Percentiles rank a stretch among this genome's conserved stretches.
These are phyloP conservation scores for Vombatus ursinus DNA, from an alignment of 2,113 vertebrate species.

Conservation along the genomic window DNA sequence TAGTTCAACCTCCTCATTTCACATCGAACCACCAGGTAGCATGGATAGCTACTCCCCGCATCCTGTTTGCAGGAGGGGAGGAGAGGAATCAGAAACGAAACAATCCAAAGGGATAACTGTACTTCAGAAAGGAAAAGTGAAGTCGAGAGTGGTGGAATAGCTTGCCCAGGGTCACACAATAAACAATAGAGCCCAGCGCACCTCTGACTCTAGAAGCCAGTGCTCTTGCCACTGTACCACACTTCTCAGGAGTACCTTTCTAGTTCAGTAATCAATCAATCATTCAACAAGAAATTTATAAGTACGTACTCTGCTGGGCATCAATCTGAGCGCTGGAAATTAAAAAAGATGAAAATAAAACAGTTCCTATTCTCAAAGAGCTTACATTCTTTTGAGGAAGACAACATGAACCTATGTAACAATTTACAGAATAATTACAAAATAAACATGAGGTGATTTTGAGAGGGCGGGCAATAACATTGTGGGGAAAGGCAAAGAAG, in stretches of 20 bases:
- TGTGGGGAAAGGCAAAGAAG: background rate
- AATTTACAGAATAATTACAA: fast-evolving
- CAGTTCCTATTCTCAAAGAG: background rate
- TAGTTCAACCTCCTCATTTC: background rate
- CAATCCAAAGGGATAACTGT: background rate
- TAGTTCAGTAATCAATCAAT: background rate
- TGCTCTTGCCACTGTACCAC: background rate
- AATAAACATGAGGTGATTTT: background rate
- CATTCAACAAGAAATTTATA: too few species aligned
- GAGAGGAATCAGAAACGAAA: background rate
- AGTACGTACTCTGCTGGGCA: background rate
- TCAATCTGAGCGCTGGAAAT: background rate
- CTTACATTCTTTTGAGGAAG: fast-evolving
- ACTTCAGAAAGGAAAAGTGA: background rate
- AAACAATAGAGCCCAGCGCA: background rate
- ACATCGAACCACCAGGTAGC: background rate
- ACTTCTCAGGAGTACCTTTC: background rate
- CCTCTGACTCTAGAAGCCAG: background rate
- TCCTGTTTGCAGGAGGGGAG: background rate
- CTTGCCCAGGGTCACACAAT: background rate
- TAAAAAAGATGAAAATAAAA: background rate
- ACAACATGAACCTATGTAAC: fast-evolving
- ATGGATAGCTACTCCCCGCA: background rate
- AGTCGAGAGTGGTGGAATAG: background rate
- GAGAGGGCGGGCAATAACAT: background rate